Percentiles rank a stretch among this genome's conserved stretches.
Conservation (phyloP, 2,797 vertebrate species). For the Valencia hispanica region DNA sequence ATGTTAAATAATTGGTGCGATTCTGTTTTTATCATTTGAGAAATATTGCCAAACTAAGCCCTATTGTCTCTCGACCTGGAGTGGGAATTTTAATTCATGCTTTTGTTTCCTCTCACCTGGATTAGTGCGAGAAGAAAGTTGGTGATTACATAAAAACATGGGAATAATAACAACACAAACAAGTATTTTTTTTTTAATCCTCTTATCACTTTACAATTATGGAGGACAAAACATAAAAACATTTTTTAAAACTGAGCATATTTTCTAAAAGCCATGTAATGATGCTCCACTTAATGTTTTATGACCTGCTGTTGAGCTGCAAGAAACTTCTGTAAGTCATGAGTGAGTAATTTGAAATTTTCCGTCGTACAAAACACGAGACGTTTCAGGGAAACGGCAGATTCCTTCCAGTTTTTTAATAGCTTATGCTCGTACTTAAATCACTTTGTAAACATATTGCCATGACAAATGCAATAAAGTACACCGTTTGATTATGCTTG, state of each 20-base stretch:
- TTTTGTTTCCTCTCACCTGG: too few relatives aligned
- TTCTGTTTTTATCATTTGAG: too few relatives aligned
- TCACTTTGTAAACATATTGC: constrained; percentile 49
- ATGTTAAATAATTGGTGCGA: too few relatives aligned
- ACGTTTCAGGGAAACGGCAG: constrained; percentile 42
- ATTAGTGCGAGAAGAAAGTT: too few relatives aligned
- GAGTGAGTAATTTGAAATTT: constrained; percentile 54
- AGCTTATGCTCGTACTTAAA: constrained; percentile 32
- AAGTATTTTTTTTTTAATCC: not conserved
- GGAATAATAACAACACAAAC: not conserved
- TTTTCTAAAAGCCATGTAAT: constrained; percentile 42
- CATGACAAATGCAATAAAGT: constrained; percentile 59
- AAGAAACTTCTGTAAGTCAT: constrained; percentile 34
- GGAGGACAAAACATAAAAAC: not conserved
- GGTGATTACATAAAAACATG: not conserved
- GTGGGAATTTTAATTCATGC: too few relatives aligned
- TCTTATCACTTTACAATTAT: not conserved
- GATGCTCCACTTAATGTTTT: constrained; percentile 31
- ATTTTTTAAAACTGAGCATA: not conserved
- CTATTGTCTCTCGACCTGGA: too few relatives aligned
- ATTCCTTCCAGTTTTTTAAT: constrained; percentile 44
- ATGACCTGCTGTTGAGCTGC: constrained; percentile 21
- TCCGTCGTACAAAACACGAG: constrained; percentile 51
- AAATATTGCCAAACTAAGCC: too few relatives aligned
- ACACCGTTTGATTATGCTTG: constrained; percentile 45